A percentile compares a stretch with the other conserved stretches of the same genome.
These are phyloP conservation scores for Saccostrea cuccullata DNA, from an alignment of 1,140 invertebrate species.

Conservation along the genomic window DNA sequence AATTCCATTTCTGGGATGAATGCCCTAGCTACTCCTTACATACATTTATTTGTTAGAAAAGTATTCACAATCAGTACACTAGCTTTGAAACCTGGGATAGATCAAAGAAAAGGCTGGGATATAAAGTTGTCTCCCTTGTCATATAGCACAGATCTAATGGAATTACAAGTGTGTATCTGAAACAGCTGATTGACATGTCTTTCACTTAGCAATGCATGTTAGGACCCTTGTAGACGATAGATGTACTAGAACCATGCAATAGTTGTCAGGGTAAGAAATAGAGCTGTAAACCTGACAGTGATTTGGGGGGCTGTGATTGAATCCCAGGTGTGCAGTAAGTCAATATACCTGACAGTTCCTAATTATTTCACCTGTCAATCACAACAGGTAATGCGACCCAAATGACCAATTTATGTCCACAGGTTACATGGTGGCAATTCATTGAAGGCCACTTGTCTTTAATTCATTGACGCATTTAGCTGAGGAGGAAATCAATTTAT, in stretches of 20 bases:
- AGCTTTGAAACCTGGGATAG: not conserved
- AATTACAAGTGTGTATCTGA: not conserved
- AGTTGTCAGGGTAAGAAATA: not conserved
- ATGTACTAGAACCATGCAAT: not conserved
- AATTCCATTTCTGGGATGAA: too few relatives aligned
- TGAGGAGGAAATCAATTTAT: constrained; percentile 29
- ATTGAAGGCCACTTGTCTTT: not conserved
- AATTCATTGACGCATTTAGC: constrained; percentile 8
- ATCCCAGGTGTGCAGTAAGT: constrained; percentile 26
- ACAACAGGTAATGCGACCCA: not conserved
- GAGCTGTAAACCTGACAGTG: not conserved
- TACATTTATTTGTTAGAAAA: too few relatives aligned
- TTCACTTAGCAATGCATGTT: not conserved
- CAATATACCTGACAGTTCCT: not conserved
- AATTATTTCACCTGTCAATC: constrained; percentile 31
- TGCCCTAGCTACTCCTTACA: too few relatives aligned
- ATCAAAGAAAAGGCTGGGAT: not conserved
- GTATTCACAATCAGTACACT: too few relatives aligned
- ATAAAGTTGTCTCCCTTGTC: constrained; percentile 14
- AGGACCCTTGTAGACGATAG: not conserved
- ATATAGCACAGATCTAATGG: not conserved
- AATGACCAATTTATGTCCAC: constrained; percentile 28
- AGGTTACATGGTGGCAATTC: constrained; percentile 6
- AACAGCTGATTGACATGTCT: not conserved
- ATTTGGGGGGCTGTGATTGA: not conserved